Evolutionary conservation across 2,797 vertebrate genomes (phyloP), one percentile per base, ranked within the genome.

Genomic region (Myiotriccus ornatus): DNA sequence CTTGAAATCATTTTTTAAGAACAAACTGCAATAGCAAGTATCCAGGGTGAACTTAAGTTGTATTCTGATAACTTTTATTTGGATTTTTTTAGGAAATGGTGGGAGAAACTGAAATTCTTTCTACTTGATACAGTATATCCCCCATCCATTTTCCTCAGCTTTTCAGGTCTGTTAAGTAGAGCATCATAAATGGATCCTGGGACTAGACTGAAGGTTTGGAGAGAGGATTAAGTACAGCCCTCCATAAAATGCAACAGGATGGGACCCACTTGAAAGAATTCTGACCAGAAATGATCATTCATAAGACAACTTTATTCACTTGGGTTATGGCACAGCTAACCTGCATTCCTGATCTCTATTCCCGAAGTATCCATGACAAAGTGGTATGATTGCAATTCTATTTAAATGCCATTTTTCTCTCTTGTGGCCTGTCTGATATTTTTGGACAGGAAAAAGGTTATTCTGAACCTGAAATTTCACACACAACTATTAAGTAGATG

Each of bases 321-420:
- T 68, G 62, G 37, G 23, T 70, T 87, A 84, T 34, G n/a, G 18
- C 10, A 43, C 55, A 78, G 23, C 47, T 85, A 68, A 81, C 22
- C 30, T 28, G 60, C 10, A 14, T 20, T 68, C 35, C 49, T 77
- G 56, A 62, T 87, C 37, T 84, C 34, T 91, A 5, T 69, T 81
- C 46, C 53, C 75, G 30, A 84, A 69, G 50, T 59, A 65, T 63
- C 63, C 37, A 57, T 90, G 76, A 84, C 46, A 88, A 94, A 94
- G 49, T 44, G 84, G 28, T 73, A 76, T n/a, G 50, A 71, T 25
- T 85, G 23, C 5, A 85, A 62, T 65, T 63, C 41, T 83, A 74
- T 82, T 94, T 78, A 94, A 94, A 87, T 52, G 28, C 19, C 90
- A 28, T 84, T 90, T 89, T 90, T 93, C 59, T 80, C 63, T 79